phyloP scores from a whole-genome alignment of 2,888 invertebrate species.

The Phyto melanocephala region DNA sequence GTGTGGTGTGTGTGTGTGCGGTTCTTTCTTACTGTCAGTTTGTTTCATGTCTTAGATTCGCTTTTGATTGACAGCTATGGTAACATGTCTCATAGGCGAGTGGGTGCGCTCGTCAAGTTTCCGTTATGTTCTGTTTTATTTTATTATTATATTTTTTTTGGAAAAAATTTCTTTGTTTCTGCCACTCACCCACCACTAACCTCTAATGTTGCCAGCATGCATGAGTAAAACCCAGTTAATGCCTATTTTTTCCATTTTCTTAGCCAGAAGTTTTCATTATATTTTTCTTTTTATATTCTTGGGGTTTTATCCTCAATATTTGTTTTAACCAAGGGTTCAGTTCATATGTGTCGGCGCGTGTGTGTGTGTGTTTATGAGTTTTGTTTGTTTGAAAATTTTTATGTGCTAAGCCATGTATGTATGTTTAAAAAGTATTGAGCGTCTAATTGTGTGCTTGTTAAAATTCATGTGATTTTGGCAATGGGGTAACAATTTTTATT shows the following conservation, averaged over 20 bases:
- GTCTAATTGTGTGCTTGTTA: too few relatives aligned
- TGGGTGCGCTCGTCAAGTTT: slow-evolving; percentile 51
- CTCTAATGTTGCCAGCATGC: too few relatives aligned
- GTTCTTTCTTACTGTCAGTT: slow-evolving; percentile 32
- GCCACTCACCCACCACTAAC: background rate
- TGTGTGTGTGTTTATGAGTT: background rate
- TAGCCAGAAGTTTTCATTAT: background rate
- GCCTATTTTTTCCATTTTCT: slow-evolving; percentile 22
- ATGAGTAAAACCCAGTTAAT: slow-evolving; percentile 40
- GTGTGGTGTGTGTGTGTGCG: background rate
- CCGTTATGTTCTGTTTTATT: slow-evolving; percentile 10
- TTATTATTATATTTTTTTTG: background rate
- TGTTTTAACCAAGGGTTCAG: slow-evolving; percentile 22
- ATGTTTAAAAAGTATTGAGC: too few relatives aligned
- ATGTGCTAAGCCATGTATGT: too few relatives aligned
- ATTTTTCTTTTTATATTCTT: background rate
- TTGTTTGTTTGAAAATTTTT: too few relatives aligned
- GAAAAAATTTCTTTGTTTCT: slow-evolving; percentile 23
- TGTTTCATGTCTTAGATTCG: slow-evolving; percentile 45
- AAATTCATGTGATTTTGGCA: slow-evolving; percentile 7
- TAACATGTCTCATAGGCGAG: slow-evolving; percentile 49
- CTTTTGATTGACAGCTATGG: slow-evolving; percentile 62
- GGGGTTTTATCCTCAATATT: slow-evolving; percentile 30
- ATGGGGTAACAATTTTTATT: slow-evolving; percentile 14
- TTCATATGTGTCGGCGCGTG: background rate